phyloP scores from a whole-genome alignment of 2,113 vertebrate species.

The Pachyramphus minor region DNA sequence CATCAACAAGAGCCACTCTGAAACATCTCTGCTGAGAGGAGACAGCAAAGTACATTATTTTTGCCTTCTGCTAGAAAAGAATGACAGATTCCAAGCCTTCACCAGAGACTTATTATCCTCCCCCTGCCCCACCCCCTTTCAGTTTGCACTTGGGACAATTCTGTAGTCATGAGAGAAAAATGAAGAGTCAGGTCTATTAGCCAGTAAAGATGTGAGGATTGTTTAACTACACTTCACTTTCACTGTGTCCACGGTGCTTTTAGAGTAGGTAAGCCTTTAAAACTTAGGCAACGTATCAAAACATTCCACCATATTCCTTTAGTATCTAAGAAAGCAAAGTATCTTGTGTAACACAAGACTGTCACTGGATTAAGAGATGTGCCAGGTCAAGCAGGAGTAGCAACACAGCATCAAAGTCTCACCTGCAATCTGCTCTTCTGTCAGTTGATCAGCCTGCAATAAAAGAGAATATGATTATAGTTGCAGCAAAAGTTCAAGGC shows the following conservation, averaged over 20 bases:
- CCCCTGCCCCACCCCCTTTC: background rate
- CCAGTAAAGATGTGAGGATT: background rate
- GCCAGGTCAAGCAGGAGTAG: conserved; percentile 1
- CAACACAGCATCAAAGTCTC: conserved; percentile 67
- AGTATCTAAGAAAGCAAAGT: background rate
- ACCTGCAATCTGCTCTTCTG: conserved; percentile 99
- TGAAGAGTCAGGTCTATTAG: background rate
- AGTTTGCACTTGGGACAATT: background rate
- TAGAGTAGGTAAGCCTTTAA: background rate
- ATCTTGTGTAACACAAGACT: conserved; percentile 26
- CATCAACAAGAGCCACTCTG: background rate
- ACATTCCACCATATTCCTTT: background rate
- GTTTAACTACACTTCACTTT: background rate
- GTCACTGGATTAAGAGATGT: conserved; percentile 6
- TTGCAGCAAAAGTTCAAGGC: background rate
- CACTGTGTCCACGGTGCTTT: background rate
- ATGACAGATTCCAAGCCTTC: background rate
- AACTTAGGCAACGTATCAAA: background rate
- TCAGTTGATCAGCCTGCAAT: conserved; percentile 96
- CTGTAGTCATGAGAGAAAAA: background rate
- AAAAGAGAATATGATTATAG: conserved; percentile 21
- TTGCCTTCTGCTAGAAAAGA: background rate
- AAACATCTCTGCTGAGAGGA: background rate
- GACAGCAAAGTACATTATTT: background rate
- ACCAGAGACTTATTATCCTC: background rate